A percentile compares a stretch with the other conserved stretches of the same genome.
phyloP scores from a whole-genome alignment of 2,797 vertebrate genomes.

The Sphenopsis melanotis region DNA sequence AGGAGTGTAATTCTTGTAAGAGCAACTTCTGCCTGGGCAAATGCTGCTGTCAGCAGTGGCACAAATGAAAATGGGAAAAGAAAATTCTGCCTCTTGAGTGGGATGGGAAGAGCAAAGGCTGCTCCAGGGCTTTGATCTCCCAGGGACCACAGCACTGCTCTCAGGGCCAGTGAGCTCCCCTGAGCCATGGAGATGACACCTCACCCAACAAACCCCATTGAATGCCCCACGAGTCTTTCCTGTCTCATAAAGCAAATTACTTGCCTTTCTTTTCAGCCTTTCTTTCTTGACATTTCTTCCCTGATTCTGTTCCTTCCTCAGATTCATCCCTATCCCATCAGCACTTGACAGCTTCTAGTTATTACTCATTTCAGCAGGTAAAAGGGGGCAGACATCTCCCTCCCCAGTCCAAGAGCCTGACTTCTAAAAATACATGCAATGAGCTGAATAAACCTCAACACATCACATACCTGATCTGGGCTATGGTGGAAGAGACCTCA shows the following conservation, averaged over 20 bases:
- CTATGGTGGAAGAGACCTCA: background rate
- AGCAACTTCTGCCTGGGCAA: background rate
- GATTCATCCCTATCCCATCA: background rate
- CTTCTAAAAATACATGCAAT: background rate
- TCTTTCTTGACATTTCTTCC: background rate
- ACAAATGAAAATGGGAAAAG: background rate
- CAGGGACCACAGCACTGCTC: fast-evolving
- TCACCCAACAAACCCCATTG: background rate
- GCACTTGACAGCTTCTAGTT: background rate
- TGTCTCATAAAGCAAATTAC: background rate
- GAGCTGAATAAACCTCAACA: background rate
- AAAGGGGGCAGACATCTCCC: background rate
- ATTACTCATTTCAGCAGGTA: background rate
- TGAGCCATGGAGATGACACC: background rate
- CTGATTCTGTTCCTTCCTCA: background rate
- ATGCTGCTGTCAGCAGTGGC: background rate
- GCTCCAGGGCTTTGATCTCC: background rate
- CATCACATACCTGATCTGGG: no score
- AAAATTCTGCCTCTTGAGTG: background rate
- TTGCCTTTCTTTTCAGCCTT: background rate
- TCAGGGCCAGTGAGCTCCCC: background rate
- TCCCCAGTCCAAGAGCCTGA: background rate
- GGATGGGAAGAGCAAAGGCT: background rate
- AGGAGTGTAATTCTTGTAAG: background rate
- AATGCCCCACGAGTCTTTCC: background rate